Evolutionary conservation across 1,140 invertebrate species (phyloP).

Genomic region (Drosophila pruinosa): DNA sequence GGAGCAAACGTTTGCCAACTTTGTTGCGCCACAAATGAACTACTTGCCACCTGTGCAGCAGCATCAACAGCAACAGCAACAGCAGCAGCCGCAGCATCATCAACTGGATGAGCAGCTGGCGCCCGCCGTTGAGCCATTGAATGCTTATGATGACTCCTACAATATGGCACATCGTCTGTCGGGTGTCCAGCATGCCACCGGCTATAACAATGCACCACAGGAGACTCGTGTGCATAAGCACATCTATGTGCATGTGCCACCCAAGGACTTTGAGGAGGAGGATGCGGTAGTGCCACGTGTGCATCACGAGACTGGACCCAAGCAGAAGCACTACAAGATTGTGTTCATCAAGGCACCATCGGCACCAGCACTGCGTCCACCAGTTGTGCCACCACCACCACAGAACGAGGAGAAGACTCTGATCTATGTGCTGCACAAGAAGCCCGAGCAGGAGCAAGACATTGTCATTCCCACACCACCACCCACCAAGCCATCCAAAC

Average conservation of each 20-base stretch:
- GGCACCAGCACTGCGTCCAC: conserved; percentile 87
- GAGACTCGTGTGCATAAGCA: conserved; percentile 87
- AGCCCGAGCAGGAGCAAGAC: conserved; percentile 89
- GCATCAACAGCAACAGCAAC: conserved; percentile 41
- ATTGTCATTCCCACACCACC: conserved; percentile 89
- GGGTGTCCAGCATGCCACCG: conserved; percentile 66
- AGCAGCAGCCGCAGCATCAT: conserved; percentile 11
- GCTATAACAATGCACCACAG: conserved; percentile 65
- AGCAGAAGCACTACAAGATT: conserved; percentile 93
- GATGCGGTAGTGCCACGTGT: conserved; percentile 83
- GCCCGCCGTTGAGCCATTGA: conserved; percentile 48
- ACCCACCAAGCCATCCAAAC: conserved; percentile 90
- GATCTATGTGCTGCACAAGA: conserved; percentile 93
- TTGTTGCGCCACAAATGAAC: conserved; percentile 32
- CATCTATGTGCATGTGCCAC: conserved; percentile 91
- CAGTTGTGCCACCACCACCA: conserved; percentile 85
- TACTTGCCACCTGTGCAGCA: conserved; percentile 50
- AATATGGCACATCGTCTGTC: conserved; percentile 74
- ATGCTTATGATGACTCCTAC: conserved; percentile 71
- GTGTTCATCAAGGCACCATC: conserved; percentile 94
- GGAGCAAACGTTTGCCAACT: conserved; percentile 71
- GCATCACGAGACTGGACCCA: conserved; percentile 84
- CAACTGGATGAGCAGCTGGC: conserved; percentile 55
- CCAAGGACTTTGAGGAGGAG: conserved; percentile 88
- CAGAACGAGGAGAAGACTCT: conserved; percentile 92